Evolutionary conservation across 2,888 invertebrate species (phyloP).

Genomic region (Meliscaeva auricollis): DNA sequence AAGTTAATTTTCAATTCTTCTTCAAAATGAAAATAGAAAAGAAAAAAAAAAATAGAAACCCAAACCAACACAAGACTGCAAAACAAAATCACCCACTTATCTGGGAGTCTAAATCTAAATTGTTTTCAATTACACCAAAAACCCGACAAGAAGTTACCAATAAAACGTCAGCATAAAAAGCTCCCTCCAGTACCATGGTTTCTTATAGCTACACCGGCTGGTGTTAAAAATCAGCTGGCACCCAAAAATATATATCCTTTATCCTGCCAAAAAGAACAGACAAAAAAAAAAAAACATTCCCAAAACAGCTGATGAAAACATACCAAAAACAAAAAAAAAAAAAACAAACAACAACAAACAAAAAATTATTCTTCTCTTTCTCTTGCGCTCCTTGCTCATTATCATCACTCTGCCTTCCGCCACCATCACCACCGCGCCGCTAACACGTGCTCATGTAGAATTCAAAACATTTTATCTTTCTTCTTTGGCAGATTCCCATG

Average conservation of each 20-base stretch:
- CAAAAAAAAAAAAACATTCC: background rate
- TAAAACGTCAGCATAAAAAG: constrained; percentile 57
- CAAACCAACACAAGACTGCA: constrained; percentile 2
- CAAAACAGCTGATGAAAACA: constrained; percentile 64
- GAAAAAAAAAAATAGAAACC: background rate
- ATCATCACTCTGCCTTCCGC: constrained; percentile 15
- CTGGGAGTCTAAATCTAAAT: constrained; percentile 59
- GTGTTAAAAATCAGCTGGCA: constrained; percentile 73
- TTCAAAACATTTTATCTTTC: constrained; percentile 59
- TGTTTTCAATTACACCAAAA: constrained; percentile 64
- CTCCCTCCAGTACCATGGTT: constrained; percentile 51
- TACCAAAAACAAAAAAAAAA: constrained; percentile 3
- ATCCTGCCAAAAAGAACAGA: constrained; percentile 17
- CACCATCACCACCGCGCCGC: constrained; percentile 18
- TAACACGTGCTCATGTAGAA: constrained; percentile 74
- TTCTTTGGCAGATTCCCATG: constrained; percentile 48
- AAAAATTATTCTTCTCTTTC: background rate
- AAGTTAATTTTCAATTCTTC: constrained; percentile 50
- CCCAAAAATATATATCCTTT: constrained; percentile 40
- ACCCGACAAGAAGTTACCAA: constrained; percentile 37
- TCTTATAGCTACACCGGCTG: constrained; percentile 24
- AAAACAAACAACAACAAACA: too few species aligned
- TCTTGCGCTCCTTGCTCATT: constrained; percentile 8
- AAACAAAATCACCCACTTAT: constrained; percentile 30
- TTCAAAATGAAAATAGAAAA: background rate